Conservation (phyloP, 2,113 vertebrate species). For the Columbina picui region DNA sequence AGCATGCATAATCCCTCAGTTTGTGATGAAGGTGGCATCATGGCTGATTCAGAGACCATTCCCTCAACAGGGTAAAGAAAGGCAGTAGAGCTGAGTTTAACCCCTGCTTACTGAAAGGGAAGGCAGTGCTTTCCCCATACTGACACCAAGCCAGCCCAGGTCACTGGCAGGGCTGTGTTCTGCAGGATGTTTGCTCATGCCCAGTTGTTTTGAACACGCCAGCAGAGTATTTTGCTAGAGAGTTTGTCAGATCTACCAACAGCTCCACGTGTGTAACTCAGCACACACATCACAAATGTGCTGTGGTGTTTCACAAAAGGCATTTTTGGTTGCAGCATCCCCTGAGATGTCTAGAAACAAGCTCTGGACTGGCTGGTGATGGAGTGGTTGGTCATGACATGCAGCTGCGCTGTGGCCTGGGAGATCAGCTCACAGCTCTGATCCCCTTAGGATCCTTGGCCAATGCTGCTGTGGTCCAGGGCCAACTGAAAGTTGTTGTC, state of each 20-base stretch:
- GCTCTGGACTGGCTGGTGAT: background rate
- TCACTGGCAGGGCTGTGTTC: background rate
- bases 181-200: background rate
- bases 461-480: background rate
- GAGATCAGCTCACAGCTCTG: background rate
- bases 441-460: background rate
- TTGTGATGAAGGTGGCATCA: background rate
- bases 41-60: background rate
- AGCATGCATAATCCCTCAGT: background rate
- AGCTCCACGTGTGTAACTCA: background rate
- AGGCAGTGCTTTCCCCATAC: background rate
- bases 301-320: background rate
- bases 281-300: background rate
- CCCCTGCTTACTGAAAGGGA: background rate
- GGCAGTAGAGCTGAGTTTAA: background rate
- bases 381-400: background rate
- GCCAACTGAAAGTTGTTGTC: background rate
- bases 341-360: background rate
- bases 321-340: background rate
- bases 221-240: background rate
- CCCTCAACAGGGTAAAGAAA: background rate
- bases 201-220: background rate
- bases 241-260: background rate
- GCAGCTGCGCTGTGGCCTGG: background rate
- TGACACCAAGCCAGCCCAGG: rapidly evolving